Percentiles rank a stretch among this genome's conserved stretches.
These are phyloP conservation scores for Augochlora pura DNA, from an alignment of 1,140 invertebrate species.

Conservation along the genomic window DNA sequence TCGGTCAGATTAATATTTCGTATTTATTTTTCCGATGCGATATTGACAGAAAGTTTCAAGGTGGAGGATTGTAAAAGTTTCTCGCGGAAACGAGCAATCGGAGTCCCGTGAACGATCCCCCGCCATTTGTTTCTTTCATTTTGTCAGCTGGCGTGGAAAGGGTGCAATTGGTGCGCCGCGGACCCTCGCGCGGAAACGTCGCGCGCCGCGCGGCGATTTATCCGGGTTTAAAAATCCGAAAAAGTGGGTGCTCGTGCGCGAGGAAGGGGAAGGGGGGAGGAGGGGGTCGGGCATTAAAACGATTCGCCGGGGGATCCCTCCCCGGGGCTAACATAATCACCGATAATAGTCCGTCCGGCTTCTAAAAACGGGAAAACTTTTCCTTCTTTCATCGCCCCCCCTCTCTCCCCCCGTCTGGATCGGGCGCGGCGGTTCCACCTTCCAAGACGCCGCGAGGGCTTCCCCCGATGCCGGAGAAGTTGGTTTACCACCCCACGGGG, in stretches of 20 bases:
- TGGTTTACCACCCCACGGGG: conserved; percentile 78
- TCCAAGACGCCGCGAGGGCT: conserved; percentile 54
- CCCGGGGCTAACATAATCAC: conserved; percentile 69
- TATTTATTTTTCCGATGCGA: not conserved
- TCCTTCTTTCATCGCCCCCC: conserved; percentile 34
- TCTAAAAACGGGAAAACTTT: conserved; percentile 74
- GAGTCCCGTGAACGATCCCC: too few species aligned
- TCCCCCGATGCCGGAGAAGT: conserved; percentile 72
- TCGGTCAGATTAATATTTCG: not conserved
- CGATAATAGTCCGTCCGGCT: conserved; percentile 73
- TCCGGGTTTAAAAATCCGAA: not conserved
- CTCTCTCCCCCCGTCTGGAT: not conserved
- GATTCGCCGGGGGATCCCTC: conserved; percentile 31
- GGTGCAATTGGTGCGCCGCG: not conserved
- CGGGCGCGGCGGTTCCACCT: conserved; percentile 8
- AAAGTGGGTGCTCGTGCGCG: conserved; percentile 30
- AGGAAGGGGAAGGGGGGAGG: too few species aligned
- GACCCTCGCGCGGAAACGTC: not conserved
- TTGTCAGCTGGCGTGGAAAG: not conserved
- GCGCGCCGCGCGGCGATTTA: conserved; percentile 5
- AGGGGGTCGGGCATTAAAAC: conserved; percentile 47
- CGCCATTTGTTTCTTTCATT: too few species aligned
- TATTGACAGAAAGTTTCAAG: too few species aligned
- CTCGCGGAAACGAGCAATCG: too few species aligned
- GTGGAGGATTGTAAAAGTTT: too few species aligned